Conservation (phyloP, 2,797 vertebrate species). For the Manis pentadactyla region DNA sequence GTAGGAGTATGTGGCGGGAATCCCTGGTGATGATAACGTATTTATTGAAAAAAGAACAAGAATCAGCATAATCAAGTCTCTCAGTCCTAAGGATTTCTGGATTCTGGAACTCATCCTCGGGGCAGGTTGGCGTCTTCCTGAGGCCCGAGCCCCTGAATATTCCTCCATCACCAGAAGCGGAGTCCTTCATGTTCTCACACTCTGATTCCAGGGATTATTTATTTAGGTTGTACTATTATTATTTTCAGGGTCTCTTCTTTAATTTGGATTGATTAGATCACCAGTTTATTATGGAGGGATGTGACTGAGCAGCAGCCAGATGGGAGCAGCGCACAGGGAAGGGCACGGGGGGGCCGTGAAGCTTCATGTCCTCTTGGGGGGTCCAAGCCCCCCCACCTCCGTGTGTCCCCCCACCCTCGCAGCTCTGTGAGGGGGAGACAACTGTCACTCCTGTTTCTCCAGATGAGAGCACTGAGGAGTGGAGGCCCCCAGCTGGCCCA, state of each 20-base stretch:
- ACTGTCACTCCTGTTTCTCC: neutral
- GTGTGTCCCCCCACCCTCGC: neutral
- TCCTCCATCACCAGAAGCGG: constrained; percentile 92
- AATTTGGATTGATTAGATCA: neutral
- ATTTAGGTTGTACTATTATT: neutral
- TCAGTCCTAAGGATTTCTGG: constrained; percentile 77
- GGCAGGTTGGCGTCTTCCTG: constrained; percentile 92
- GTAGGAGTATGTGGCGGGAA: constrained; percentile 7
- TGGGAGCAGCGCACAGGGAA: too few relatives aligned
- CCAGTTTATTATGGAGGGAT: neutral
- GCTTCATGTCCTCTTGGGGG: neutral
- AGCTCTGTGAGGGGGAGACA: neutral
- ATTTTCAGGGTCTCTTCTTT: neutral
- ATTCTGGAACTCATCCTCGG: constrained; percentile 79
- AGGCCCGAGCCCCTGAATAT: constrained; percentile 93
- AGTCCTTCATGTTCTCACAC: constrained; percentile 90
- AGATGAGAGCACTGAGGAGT: neutral
- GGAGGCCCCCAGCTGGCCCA: neutral
- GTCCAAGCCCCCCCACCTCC: neutral
- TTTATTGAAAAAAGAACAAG: constrained; percentile 8
- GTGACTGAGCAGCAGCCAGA: neutral
- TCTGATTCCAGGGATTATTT: neutral
- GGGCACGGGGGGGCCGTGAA: neutral
- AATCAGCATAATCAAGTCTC: constrained; percentile 69
- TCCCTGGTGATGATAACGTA: constrained; percentile 17